phyloP scores from a whole-genome alignment of 64 coral and sea anemone species.

The Montipora efflorescens region DNA sequence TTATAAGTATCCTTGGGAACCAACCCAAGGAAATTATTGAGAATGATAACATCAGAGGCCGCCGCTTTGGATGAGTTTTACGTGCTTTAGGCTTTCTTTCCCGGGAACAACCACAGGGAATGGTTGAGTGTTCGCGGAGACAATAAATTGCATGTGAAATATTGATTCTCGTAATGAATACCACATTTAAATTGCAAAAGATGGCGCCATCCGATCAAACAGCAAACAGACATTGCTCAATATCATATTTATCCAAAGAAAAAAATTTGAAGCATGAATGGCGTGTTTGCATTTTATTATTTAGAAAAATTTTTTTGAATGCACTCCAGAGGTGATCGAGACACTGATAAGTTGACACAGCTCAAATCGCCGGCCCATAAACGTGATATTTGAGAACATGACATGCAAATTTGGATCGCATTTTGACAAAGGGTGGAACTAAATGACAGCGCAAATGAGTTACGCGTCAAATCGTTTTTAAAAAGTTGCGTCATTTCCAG shows the following conservation, averaged over 20 bases:
- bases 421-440: neutral
- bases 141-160: conserved; percentile 44
- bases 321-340: neutral
- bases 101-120: conserved; percentile 2
- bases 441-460: neutral
- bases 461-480: neutral
- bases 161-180: conserved; percentile 14
- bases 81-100: conserved; percentile 13
- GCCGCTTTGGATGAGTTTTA: neutral
- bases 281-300: conserved; percentile 21
- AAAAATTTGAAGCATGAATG: conserved; percentile 27
- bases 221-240: conserved; percentile 8
- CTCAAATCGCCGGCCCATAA: no score
- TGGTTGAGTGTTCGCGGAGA: neutral
- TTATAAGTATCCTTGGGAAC: conserved; percentile 26
- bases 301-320: neutral
- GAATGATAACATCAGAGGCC: neutral
- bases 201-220: conserved; percentile 19
- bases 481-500: neutral
- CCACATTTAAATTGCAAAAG: neutral
- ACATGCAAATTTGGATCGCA: neutral
- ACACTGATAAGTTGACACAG: neutral
- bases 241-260: neutral
- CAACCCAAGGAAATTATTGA: conserved; percentile 28
- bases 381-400: no score